Base-by-base conservation (phyloP, 2,113 vertebrate species). In the Sander lucioperca region DNA sequence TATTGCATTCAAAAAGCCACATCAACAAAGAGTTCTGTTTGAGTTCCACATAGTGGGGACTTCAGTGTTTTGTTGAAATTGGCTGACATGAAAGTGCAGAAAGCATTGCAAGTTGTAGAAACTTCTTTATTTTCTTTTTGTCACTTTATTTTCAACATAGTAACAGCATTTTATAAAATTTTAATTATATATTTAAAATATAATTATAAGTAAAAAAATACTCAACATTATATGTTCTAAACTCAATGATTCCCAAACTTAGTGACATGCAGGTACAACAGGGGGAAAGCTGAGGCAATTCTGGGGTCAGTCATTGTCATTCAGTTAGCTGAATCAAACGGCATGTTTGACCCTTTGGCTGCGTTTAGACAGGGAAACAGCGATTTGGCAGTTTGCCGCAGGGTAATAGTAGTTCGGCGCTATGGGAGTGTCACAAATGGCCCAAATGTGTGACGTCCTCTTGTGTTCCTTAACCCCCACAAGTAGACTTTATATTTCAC, bases 1-100 rank as follows among this genome's bases (percentile, higher is more conserved):
- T 74, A 64, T 86, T 64, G 70, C 61, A 76, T 70, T 81, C 70
- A 68, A 62, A 83, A 50, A 65, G 53, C 45, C 65, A 65, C 58
- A 81, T 72, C 66, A 71, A 74, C 79, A 80, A 67, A 25, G 33
- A 64, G 25, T 48, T 72, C 16, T 50, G 15, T 57, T 48, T 19
- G 21, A 73, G 82, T 62, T 66, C 10, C 39, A 67, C 25, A 61
- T 14, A 57, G 30, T 16, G 74, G n/a, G 16, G 65, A n/a, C 77
- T 81, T 30, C 2, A 16, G 19, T 73, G 48, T 63, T 79, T 68
- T 43, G 47, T 65, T 30, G 36, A 67, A 43, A 65, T 51, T 21
- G 54, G 51, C 43, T 53, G 56, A 68, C 15, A 13, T 43, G 30
- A 79, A 62, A 78, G 48, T 50, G 61, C 36, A 79, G 16, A 62